Evolutionary conservation across 2,113 vertebrate species (phyloP).

Genomic region (Myotis brandtii): DNA sequence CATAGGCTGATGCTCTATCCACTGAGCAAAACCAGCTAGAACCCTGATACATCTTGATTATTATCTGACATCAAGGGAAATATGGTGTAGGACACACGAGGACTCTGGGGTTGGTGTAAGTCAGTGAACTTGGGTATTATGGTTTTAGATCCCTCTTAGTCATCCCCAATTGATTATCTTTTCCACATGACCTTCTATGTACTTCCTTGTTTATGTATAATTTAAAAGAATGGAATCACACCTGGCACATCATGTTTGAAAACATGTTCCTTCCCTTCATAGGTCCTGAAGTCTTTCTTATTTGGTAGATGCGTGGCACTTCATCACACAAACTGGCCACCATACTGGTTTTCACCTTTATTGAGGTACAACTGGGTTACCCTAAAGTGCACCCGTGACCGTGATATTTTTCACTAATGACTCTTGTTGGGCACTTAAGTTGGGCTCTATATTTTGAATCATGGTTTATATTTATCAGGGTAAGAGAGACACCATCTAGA

Average conservation of each 20-base stretch:
- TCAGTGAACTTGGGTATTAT: accelerated
- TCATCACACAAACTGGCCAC: not conserved
- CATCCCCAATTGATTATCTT: not conserved
- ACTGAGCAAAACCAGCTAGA: not conserved
- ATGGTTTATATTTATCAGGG: not conserved
- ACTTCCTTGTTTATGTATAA: not conserved
- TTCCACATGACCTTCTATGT: accelerated
- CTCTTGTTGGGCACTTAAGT: not conserved
- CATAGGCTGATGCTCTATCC: not conserved
- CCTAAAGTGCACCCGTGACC: accelerated
- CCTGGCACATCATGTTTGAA: not conserved
- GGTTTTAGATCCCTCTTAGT: not conserved
- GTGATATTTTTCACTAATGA: not conserved
- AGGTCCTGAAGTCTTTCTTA: not conserved
- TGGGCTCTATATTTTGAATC: not conserved
- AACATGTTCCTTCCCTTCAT: not conserved
- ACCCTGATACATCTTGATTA: no score
- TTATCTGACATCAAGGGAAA: not conserved
- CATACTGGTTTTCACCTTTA: not conserved
- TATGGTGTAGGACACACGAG: not conserved
- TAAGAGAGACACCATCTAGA: not conserved
- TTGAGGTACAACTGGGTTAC: not conserved
- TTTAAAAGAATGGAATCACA: not conserved
- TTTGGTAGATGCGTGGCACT: not conserved
- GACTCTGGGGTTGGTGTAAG: not conserved